Percentiles rank a stretch among this genome's conserved stretches.
Evolutionary conservation across 2,113 vertebrate species (phyloP).

Genomic region (Phodopus roborovskii): DNA sequence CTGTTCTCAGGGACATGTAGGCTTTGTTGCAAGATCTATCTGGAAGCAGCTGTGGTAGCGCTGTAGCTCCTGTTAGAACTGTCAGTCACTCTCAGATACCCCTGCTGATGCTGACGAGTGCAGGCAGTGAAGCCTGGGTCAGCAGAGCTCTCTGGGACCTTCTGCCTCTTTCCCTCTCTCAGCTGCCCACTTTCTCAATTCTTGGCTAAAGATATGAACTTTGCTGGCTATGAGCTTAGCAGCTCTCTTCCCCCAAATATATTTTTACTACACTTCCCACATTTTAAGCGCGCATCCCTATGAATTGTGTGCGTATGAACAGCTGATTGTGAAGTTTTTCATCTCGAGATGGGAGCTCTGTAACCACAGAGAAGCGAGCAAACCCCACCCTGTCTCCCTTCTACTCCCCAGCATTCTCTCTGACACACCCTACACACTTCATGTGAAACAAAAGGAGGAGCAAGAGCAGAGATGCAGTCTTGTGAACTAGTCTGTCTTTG

Average conservation of each 20-base stretch:
- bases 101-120: no score
- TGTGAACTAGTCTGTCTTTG: neutral
- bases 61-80: neutral
- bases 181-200: neutral
- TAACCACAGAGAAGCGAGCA: neutral
- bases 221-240: neutral
- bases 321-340: no score
- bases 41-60: neutral
- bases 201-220: neutral
- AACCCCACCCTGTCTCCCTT: no score
- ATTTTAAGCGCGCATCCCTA: neutral
- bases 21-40: neutral
- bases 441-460: neutral
- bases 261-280: neutral
- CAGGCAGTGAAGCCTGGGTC: accelerated
- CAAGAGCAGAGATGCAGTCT: neutral
- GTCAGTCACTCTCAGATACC: no score
- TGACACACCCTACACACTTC: neutral
- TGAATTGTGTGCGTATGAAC: neutral
- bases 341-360: neutral
- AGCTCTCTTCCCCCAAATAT: neutral
- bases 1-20: neutral
- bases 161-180: accelerated
- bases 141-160: accelerated
- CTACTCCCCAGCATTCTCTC: neutral